Percentiles rank a stretch among this genome's conserved stretches.
phyloP scores from a whole-genome alignment of 2,113 vertebrate species.

The Callospermophilus lateralis region DNA sequence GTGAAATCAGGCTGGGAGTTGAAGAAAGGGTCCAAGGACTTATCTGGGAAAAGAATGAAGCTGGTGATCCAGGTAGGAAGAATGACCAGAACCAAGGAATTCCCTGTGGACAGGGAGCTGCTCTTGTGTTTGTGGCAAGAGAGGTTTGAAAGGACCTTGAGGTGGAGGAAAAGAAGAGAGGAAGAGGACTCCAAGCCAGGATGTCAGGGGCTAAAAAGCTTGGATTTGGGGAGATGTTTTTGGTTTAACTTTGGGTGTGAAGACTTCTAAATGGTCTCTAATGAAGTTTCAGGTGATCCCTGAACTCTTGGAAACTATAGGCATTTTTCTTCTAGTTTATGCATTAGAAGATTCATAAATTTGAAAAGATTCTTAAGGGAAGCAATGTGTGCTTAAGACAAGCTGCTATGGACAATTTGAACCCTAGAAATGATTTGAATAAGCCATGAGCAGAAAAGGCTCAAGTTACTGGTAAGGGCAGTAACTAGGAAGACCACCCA shows the following conservation, averaged over 20 bases:
- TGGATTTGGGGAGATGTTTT: not conserved
- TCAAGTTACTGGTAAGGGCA: not conserved
- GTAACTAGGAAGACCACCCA: not conserved
- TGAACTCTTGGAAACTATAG: not conserved
- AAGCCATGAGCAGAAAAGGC: not conserved
- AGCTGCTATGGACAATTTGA: too few species aligned
- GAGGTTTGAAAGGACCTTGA: not conserved
- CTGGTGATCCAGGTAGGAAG: not conserved
- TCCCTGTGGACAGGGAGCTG: fast-evolving
- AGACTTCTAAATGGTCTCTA: not conserved
- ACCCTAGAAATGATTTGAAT: not conserved
- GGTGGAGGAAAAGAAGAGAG: not conserved
- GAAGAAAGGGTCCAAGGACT: not conserved
- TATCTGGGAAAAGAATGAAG: not conserved
- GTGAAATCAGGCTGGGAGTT: not conserved
- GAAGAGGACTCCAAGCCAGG: not conserved
- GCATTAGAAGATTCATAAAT: not conserved
- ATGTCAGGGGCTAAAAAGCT: not conserved
- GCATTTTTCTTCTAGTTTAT: not conserved
- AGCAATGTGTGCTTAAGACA: not conserved
- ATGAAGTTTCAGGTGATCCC: not conserved
- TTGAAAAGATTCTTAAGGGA: not conserved
- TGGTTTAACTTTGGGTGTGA: not conserved
- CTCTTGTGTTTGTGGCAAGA: not conserved
- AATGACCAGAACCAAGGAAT: not conserved